These are phyloP conservation scores for Philaenus spumarius DNA, from an alignment of 1,140 invertebrate species.

Conservation along the genomic window DNA sequence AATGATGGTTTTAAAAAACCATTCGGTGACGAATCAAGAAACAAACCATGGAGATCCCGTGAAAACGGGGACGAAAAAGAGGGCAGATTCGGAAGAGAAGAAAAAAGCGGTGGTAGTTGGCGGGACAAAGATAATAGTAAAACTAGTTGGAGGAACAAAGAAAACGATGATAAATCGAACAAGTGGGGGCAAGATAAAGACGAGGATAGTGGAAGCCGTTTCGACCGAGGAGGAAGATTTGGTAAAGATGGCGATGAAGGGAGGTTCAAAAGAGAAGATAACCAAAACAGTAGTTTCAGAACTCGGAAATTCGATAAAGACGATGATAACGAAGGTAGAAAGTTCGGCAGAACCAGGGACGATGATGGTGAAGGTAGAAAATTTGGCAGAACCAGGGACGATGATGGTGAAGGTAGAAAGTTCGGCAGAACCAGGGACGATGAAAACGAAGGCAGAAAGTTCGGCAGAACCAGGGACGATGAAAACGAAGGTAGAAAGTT, in stretches of 20 bases:
- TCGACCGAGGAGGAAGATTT: constrained; percentile 17
- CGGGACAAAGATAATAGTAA: neutral
- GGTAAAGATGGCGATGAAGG: constrained; percentile 20
- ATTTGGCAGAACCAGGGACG: too few species aligned
- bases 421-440: neutral
- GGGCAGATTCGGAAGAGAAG: constrained; percentile 7
- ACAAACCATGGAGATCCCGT: neutral
- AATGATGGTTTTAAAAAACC: too few species aligned
- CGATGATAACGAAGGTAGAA: too few species aligned
- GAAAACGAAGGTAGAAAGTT: too few species aligned
- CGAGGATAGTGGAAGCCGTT: neutral
- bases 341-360: too few species aligned
- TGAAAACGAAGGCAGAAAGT: too few species aligned
- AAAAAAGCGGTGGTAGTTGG: neutral
- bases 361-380: neutral
- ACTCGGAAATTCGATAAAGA: neutral
- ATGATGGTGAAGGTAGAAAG: too few species aligned
- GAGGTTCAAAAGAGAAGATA: constrained; percentile 23
- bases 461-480: too few species aligned
- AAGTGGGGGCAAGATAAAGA: neutral
- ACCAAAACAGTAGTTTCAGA: neutral
- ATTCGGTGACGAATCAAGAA: neutral
- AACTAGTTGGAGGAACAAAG: neutral
- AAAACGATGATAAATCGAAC: too few species aligned
- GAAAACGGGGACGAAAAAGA: neutral